Conservation (phyloP, 2,888 invertebrate species). For the Aplocera efformata region DNA sequence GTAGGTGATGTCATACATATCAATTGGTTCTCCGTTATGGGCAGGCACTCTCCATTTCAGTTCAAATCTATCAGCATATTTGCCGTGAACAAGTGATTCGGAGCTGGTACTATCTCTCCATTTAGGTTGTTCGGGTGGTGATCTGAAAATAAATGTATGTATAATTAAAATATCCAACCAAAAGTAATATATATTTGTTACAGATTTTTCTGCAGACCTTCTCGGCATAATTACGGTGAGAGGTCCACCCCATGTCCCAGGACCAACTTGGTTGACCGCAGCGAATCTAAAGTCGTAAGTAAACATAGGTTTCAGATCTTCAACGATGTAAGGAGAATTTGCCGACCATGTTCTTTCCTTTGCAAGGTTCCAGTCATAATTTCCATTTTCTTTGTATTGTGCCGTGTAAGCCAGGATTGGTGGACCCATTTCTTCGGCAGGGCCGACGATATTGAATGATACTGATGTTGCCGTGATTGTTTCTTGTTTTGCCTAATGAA, state of each 20-base stretch:
- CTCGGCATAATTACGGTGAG: conserved; percentile 86
- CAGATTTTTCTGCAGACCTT: conserved; percentile 47
- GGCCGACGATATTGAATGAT: conserved; percentile 88
- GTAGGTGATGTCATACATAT: conserved; percentile 88
- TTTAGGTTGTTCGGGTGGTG: conserved; percentile 85
- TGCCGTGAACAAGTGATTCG: conserved; percentile 69
- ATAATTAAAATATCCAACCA: too few species aligned
- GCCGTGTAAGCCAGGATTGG: conserved; percentile 87
- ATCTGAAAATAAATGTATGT: conserved; percentile 53
- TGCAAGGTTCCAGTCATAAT: conserved; percentile 85
- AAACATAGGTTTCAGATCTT: conserved; percentile 87
- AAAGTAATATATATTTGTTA: too few species aligned
- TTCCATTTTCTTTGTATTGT: conserved; percentile 86
- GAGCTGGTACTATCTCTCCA: conserved; percentile 69
- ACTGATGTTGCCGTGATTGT: conserved; percentile 91
- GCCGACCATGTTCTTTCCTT: conserved; percentile 89
- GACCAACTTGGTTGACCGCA: conserved; percentile 90
- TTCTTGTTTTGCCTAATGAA: conserved; percentile 81
- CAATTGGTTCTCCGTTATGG: conserved; percentile 94
- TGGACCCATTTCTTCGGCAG: conserved; percentile 86
- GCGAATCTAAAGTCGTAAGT: conserved; percentile 92
- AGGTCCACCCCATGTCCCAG: conserved; percentile 86
- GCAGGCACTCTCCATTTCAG: conserved; percentile 91
- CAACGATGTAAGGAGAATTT: conserved; percentile 89
- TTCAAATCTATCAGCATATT: conserved; percentile 89